phyloP scores from a whole-genome alignment of 2,113 vertebrate genomes.

The Centropristis striata region DNA sequence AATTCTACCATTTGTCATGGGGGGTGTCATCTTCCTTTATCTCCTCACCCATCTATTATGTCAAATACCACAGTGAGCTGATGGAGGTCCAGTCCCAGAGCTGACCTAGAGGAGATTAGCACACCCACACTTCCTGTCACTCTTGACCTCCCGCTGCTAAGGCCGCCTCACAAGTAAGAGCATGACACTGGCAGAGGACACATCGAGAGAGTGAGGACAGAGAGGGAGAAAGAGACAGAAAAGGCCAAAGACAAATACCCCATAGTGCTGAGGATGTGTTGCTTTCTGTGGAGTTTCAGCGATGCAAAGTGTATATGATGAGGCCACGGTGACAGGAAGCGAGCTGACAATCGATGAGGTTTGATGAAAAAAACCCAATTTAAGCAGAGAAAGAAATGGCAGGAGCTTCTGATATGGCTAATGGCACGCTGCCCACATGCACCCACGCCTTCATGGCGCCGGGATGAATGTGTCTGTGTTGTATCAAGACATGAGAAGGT shows the following conservation, averaged over 20 bases:
- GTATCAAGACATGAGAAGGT: not conserved
- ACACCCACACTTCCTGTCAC: conserved; percentile 64
- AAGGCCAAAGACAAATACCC: conserved; percentile 48
- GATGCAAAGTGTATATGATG: conserved; percentile 5
- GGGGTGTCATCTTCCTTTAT: conserved; percentile 51
- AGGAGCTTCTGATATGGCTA: conserved; percentile 45
- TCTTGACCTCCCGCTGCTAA: conserved; percentile 62
- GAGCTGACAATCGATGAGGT: conserved; percentile 45
- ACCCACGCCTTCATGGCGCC: conserved; percentile 3
- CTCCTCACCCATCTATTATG: conserved; percentile 64
- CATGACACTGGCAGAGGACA: conserved; percentile 22
- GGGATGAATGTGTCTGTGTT: conserved; percentile 7
- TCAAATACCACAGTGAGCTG: conserved; percentile 56
- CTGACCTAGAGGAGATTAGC: conserved; percentile 58
- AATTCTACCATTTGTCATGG: conserved; percentile 63
- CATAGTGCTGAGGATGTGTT: not conserved
- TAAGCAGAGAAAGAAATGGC: conserved; percentile 37
- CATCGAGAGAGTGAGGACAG: not conserved
- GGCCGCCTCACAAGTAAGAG: conserved; percentile 34
- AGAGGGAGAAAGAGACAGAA: conserved; percentile 13
- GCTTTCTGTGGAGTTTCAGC: conserved; percentile 4
- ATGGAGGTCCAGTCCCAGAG: conserved; percentile 57
- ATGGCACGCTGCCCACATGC: conserved; percentile 17
- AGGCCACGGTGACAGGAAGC: conserved; percentile 33
- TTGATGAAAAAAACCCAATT: conserved; percentile 61